Evolutionary conservation across 2,888 invertebrate species (phyloP), one percentile per base, ranked within the genome.

Genomic region (Aproaerema taeniolella): DNA sequence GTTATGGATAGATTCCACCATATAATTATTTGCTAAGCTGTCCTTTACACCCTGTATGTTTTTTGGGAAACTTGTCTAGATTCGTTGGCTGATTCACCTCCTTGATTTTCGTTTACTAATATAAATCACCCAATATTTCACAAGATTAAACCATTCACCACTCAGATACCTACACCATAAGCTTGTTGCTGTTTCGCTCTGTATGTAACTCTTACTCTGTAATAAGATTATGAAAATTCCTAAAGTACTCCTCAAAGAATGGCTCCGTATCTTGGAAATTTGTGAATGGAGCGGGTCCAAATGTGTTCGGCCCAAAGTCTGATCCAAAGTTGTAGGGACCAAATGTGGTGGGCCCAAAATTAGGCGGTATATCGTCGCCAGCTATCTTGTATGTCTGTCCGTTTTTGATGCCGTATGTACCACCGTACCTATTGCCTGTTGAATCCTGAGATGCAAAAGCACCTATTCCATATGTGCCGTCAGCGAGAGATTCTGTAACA

Each of bases 391-490:
- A 55, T 13, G 66, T 50, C 36, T 61, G 47, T 20, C 70, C 73
- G 59, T 73, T 67, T 41, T 58, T 61, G 13, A 76, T 49, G 30
- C 62, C 67, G 59, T 75, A 85, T 41, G 77, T 77, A 13, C 82
- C 83, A 48, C 74, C 76, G 62, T 81, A 81, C 79, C 80, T 81
- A 55, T 73, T 69, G 46, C 86, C 86, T 2, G 63, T 24, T 1
- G 82, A 65, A 52, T 83, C 85, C 53, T 71, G 67, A 50, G 70
- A 82, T 1, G 79, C 55, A 57, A 56, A 83, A 5, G 67, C 70
- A 5, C 76, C 79, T 38, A 68, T 75, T 31, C 79, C 77, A 1
- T 24, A 8, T n/a, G 20, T 7, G 7, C 5, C 20, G 20, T 20
- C 7, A 7, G 20, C 20, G 20, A 20, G 5, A n/a, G n/a, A n/a